Conservation (phyloP, 2,888 invertebrate genomes). For the Macroteleia sp. region DNA sequence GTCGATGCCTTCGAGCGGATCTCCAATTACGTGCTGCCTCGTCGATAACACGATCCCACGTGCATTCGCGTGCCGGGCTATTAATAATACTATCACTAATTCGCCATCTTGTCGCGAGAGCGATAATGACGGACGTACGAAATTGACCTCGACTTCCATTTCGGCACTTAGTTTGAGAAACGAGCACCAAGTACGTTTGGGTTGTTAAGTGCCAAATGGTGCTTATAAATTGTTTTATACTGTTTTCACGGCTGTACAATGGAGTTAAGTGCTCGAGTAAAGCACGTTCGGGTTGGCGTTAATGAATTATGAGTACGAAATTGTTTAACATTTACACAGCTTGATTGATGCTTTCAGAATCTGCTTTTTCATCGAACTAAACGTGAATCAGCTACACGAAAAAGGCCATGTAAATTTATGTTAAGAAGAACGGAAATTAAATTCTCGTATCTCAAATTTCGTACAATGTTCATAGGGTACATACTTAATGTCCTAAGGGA, state of each 20-base stretch:
- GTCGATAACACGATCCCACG: slow-evolving; percentile 50
- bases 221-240: slow-evolving; percentile 62
- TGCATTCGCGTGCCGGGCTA: slow-evolving; percentile 44
- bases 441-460: too few species aligned
- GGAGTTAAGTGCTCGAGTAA: slow-evolving; percentile 33
- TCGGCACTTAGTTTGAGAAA: slow-evolving; percentile 55
- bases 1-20: slow-evolving; percentile 50
- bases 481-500: too few species aligned
- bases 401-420: too few species aligned
- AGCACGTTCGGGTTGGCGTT: slow-evolving; percentile 12
- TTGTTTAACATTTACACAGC: slow-evolving; percentile 28
- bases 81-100: slow-evolving; percentile 56
- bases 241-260: slow-evolving; percentile 49
- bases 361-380: too few species aligned
- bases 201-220: slow-evolving; percentile 56
- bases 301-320: slow-evolving; percentile 33
- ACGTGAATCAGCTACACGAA: too few species aligned
- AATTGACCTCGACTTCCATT: slow-evolving; percentile 55
- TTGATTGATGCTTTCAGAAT: slow-evolving; percentile 8
- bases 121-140: slow-evolving; percentile 56
- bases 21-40: slow-evolving; percentile 60
- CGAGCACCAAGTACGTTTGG: slow-evolving; percentile 41
- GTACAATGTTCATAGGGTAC: too few species aligned
- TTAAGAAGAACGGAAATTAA: too few species aligned
- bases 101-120: slow-evolving; percentile 51